These are phyloP conservation scores for Aviceda subcristata DNA, from an alignment of 2,113 vertebrate species.

Conservation along the genomic window DNA sequence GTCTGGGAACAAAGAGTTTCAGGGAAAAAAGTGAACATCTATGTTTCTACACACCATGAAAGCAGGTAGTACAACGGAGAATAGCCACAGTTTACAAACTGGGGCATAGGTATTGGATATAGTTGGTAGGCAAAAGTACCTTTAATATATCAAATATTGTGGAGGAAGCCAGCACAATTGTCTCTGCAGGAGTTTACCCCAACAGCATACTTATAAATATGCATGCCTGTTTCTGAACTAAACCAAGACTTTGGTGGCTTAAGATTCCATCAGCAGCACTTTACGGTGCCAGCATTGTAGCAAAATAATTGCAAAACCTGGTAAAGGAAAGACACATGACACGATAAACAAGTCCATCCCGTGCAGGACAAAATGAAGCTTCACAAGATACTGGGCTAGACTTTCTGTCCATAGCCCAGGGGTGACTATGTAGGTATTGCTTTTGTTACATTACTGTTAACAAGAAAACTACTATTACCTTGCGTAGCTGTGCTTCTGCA, in stretches of 20 bases:
- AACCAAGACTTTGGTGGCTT: background rate
- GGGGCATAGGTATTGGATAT: accelerated
- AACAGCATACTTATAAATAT: background rate
- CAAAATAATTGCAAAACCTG: background rate
- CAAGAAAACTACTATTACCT: background rate
- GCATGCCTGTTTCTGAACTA: background rate
- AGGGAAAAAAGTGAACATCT: background rate
- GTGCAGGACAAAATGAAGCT: background rate
- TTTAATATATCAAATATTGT: background rate
- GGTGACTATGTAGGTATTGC: background rate
- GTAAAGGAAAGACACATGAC: background rate
- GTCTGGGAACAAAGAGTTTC: background rate
- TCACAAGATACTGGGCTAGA: background rate
- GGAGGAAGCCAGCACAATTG: background rate
- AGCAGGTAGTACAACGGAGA: background rate
- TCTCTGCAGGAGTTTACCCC: background rate
- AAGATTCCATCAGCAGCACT: background rate
- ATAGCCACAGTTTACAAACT: background rate
- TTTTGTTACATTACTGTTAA: background rate
- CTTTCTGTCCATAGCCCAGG: background rate
- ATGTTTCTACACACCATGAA: background rate
- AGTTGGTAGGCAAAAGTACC: background rate
- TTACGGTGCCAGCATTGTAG: background rate
- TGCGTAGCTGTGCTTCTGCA: background rate
- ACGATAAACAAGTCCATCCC: background rate